Base-by-base conservation (phyloP, 1,140 invertebrate species). In the Drosophila pseudoobscura region DNA sequence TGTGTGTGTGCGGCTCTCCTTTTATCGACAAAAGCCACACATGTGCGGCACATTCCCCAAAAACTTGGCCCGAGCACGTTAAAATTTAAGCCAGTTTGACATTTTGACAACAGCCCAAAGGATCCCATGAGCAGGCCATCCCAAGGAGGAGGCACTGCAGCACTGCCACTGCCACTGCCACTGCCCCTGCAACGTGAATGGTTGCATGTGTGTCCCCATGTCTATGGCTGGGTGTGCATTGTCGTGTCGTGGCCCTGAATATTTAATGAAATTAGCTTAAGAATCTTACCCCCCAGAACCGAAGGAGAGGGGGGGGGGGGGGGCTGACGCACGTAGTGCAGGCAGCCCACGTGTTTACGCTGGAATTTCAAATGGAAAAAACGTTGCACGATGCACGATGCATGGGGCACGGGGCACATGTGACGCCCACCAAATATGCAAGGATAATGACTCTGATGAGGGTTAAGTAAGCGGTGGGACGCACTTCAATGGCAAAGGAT, bases 181-280 rank as follows among this genome's bases (percentile, higher is more conserved):
- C 50, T 31, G 29, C 63, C 26, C 55, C 75, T 77, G 75, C 72
- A 77, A 39, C 35, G 11, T 39, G 35, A 5, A 39, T 39, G 35
- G 35, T 11, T 39, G 35, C 35, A 39, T 39, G 11, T 4, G 11
- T 78, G 57, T 69, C 49, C 6, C 15, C 43, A 47, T 41, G 39
- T 29, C 50, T 44, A 7, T 64, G 63, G 52, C 26, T 60, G 46
- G 54, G 50, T 75, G 59, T 75, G 71, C 63, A 76, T 75, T 75
- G 72, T 69, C 62, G 72, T 75, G 72, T 53, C 78, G 66, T 87
- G 78, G 79, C 79, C 83, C 88, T 87, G 83, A 87, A 87, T 87
- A 79, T 88, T 87, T 88, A 88, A 87, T 87, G 83, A 87, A 87
- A 87, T 87, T 87, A 87, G 83, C 75, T 73, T 87, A 75, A 82